These are phyloP conservation scores for Pimephales promelas DNA, from an alignment of 2,113 vertebrate genomes.

Conservation along the genomic window DNA sequence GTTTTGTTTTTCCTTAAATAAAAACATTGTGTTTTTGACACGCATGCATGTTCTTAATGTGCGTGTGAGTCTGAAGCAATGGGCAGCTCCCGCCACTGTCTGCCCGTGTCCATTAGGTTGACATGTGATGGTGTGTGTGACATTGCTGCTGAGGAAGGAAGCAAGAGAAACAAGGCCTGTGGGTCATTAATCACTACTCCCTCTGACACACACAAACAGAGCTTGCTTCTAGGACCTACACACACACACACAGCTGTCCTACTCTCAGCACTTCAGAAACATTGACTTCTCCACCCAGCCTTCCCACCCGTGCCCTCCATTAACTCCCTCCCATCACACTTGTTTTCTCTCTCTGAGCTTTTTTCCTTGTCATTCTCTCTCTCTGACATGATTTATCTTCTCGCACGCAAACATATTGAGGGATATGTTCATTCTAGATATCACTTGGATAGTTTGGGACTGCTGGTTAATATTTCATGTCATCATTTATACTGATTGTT, in stretches of 20 bases:
- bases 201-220: conserved; percentile 57
- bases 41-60: conserved; percentile 44
- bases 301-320: conserved; percentile 19
- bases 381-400: conserved; percentile 23
- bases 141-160: conserved; percentile 71
- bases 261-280: conserved; percentile 27
- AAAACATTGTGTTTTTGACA: conserved; percentile 39
- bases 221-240: not conserved
- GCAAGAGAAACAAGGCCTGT: conserved; percentile 64
- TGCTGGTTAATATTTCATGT: conserved; percentile 38
- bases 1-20: not conserved
- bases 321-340: conserved; percentile 18
- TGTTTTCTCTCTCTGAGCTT: conserved; percentile 18
- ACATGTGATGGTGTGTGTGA: conserved; percentile 64
- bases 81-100: conserved; percentile 52
- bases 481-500: conserved; percentile 45
- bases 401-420: not conserved
- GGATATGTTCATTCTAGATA: conserved; percentile 8
- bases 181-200: conserved; percentile 75
- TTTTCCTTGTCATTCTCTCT: not conserved
- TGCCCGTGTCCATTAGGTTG: conserved; percentile 60
- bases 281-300: conserved; percentile 24
- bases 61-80: conserved; percentile 43
- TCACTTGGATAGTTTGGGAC: conserved; percentile 3
- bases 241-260: conserved; percentile 29